A percentile compares a stretch with the other conserved stretches of the same genome.
phyloP scores from a whole-genome alignment of 1,140 invertebrate species.

The Hydropsyche tenuis region DNA sequence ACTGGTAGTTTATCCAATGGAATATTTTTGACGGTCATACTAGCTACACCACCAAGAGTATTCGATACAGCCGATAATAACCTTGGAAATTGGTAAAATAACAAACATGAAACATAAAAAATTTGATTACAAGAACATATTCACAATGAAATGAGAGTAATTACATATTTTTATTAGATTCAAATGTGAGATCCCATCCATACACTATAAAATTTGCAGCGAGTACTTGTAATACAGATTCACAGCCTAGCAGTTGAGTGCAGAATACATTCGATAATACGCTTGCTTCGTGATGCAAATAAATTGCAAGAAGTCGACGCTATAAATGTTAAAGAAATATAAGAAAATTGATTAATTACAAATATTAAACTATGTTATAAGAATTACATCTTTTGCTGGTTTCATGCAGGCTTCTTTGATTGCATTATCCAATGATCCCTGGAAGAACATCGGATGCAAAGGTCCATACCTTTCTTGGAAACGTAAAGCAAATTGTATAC shows the following conservation, averaged over 20 bases:
- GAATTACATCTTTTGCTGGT: conserved; percentile 84
- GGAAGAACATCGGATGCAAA: conserved; percentile 87
- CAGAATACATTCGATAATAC: conserved; percentile 96
- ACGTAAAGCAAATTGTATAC: conserved; percentile 84
- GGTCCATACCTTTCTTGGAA: conserved; percentile 84
- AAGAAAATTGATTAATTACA: no score
- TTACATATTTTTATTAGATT: conserved; percentile 83
- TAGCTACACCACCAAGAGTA: conserved; percentile 70
- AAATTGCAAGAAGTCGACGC: conserved; percentile 90
- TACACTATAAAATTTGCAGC: conserved; percentile 89
- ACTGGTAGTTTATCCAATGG: conserved; percentile 85
- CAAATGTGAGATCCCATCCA: conserved; percentile 93
- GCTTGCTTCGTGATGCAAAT: conserved; percentile 93
- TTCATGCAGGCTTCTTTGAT: conserved; percentile 85
- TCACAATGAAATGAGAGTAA: conserved; percentile 37
- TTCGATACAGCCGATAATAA: conserved; percentile 72
- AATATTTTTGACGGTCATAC: conserved; percentile 81
- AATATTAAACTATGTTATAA: no score
- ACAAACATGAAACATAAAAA: neutral
- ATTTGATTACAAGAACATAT: neutral
- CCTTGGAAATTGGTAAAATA: conserved; percentile 57
- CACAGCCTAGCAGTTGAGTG: conserved; percentile 88
- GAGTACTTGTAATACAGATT: conserved; percentile 86
- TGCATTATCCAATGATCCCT: conserved; percentile 88
- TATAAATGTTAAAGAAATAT: conserved; percentile 64